Conservation (phyloP, 1,140 invertebrate genomes). For the Habropoda laboriosa region DNA sequence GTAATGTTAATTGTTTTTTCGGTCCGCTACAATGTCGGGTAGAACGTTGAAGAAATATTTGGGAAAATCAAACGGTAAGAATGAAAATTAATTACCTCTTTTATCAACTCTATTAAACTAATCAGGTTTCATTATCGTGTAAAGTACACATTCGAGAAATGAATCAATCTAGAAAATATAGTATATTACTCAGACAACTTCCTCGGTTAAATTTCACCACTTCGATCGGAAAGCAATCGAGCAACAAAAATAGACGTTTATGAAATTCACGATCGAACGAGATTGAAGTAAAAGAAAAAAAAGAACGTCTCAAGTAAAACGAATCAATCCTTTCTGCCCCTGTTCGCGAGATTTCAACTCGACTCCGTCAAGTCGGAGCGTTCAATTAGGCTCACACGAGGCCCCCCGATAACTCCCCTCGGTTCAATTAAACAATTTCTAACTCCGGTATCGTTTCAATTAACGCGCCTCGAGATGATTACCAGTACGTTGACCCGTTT, state of each 20-base stretch:
- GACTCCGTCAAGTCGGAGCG: background rate
- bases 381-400: background rate
- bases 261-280: too few relatives aligned
- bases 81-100: background rate
- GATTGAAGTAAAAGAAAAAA: too few relatives aligned
- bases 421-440: slow-evolving; percentile 31
- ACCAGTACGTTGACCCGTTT: slow-evolving; percentile 59
- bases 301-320: too few relatives aligned
- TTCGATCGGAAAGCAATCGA: too few relatives aligned
- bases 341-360: background rate
- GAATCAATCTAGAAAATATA: too few relatives aligned
- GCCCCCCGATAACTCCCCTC: too few relatives aligned
- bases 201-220: background rate
- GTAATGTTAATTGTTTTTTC: background rate
- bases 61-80: background rate
- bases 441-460: slow-evolving; percentile 57
- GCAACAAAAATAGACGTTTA: too few relatives aligned
- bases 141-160: too few relatives aligned
- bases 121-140: too few relatives aligned
- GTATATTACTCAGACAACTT: too few relatives aligned
- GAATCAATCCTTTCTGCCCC: background rate
- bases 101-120: too few relatives aligned
- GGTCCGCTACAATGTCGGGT: too few relatives aligned
- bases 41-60: background rate
- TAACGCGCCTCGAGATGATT: slow-evolving; percentile 39